Base-by-base conservation (phyloP, 1,140 invertebrate species). In the Drosophila bipectinata region DNA sequence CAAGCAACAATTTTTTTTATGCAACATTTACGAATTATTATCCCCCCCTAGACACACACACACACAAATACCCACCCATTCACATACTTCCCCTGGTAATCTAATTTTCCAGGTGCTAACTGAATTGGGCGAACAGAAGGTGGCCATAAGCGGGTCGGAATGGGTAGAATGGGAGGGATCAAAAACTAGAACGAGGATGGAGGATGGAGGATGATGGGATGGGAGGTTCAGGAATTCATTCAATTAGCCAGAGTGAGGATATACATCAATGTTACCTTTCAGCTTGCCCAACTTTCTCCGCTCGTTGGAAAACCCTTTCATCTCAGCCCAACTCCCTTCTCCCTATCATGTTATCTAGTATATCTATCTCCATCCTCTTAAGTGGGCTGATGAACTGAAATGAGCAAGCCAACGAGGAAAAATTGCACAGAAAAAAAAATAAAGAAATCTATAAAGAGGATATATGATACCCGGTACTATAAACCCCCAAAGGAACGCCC, bases 201-300 rank as follows among this genome's bases (percentile, higher is more conserved):
- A 4, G 10, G 9, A 34, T 9, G 32, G 10, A 37, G 34, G 32
- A 34, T 9, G 32, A 34, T 14, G n/a, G 15, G 24, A 9, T 26
- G 44, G 44, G 47, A 9, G 18, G 26, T 55, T 34, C 34, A 41
- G 24, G 45, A 49, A 62, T 74, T 66, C 68, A 85, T 73, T 81
- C 78, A 87, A 85, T 85, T 87, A 87, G 81, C 74, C 69, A 54
- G 51, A 85, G 71, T 81, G 75, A 61, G 81, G 54, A 87, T 81
- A 85, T 87, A 80, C 75, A 85, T 87, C 81, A 85, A 67, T 54
- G 57, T 66, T 49, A 30, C 56, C 58, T 59, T 34, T 51, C 34
- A 15, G 9, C 32, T 32, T 24, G 32, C 9, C 24, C 48, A 58
- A 18, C 44, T 69, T 67, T 56, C 34, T n/a, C 24, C 24, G 26